Base-by-base conservation (phyloP, 2,888 invertebrate species). In the Chalcis sispes region DNA sequence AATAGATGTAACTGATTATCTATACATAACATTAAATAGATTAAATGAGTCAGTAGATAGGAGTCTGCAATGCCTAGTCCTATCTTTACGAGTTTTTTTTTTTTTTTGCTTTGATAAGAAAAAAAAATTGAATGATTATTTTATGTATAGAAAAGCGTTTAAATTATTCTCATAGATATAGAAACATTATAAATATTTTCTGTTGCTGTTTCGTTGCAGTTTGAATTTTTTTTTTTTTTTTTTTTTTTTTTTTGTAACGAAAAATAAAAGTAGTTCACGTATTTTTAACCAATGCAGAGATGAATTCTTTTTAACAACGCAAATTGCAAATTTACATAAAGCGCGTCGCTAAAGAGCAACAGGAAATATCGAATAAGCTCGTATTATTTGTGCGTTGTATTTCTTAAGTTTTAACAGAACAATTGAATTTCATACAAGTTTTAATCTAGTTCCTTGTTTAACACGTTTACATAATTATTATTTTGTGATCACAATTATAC, bases 21-120 rank as follows among this genome's bases (percentile, higher is more conserved):
- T 59, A 32, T 18, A 23, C 20, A 58, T 58, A 8, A 69, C 50
- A 27, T 7, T 42, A 50, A 36, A 32, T 18, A 61, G 20, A 54
- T 54, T 40, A 27, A n/a, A n/a, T 4, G 18, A 54, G 59, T 66
- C 32, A 18, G 40, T 40, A 20, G 59, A 52, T 52, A 66, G 52
- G 42, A 66, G 36, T 73, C 52, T 23, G 32, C 20, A 29, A 29
- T 29, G 18, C 40, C 73, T 66, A 73, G 66, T 73, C 73, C 61
- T 56, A 48, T 65, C 64, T 13, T n/a, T 58, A 2, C 36, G 20
- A 56, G 50, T 61, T 15, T 36, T 59, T 15, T 23, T 36, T 59
- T 15, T 23, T 50, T 54, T 18, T 23, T 50, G 32, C 32, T 48
- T 36, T 40, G 10, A 32, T 23, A 48, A 58, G n/a, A n/a, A n/a